phyloP scores from a whole-genome alignment of 1,140 invertebrate genomes.

The Sycobia sp. region DNA sequence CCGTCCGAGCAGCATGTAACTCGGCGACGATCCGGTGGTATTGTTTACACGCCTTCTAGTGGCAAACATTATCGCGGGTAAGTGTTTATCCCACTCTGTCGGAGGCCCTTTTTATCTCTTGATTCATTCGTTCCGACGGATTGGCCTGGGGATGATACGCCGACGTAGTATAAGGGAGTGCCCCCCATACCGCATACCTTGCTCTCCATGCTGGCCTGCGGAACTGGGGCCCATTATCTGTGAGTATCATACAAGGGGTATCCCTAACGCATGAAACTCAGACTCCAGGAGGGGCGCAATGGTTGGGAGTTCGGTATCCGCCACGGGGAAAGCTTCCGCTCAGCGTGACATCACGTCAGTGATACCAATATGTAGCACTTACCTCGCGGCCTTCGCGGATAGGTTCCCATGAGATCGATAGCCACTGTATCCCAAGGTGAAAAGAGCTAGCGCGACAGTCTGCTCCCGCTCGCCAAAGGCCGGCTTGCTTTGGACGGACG shows the following conservation, averaged over 20 bases:
- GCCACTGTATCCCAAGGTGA: too few species aligned
- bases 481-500: neutral
- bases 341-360: conserved; percentile 33
- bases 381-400: conserved; percentile 1
- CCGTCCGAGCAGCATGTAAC: conserved; percentile 16
- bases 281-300: neutral
- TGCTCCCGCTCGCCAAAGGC: neutral
- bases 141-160: neutral
- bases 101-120: conserved; percentile 21
- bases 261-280: conserved; percentile 8
- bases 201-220: neutral
- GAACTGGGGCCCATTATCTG: conserved; percentile 6
- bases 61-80: conserved; percentile 15
- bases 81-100: conserved; percentile 19
- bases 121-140: neutral
- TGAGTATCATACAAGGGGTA: neutral
- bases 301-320: neutral
- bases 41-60: conserved; percentile 24
- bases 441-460: neutral
- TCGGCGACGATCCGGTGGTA: conserved; percentile 22
- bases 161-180: neutral
- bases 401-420: conserved; percentile 23
- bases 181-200: neutral
- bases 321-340: conserved; percentile 25
- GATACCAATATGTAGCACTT: conserved; percentile 18